A percentile compares a stretch with the other conserved stretches of the same genome.
Evolutionary conservation across 2,797 vertebrate species (phyloP).

Genomic region (Setipinna tenuifilis): DNA sequence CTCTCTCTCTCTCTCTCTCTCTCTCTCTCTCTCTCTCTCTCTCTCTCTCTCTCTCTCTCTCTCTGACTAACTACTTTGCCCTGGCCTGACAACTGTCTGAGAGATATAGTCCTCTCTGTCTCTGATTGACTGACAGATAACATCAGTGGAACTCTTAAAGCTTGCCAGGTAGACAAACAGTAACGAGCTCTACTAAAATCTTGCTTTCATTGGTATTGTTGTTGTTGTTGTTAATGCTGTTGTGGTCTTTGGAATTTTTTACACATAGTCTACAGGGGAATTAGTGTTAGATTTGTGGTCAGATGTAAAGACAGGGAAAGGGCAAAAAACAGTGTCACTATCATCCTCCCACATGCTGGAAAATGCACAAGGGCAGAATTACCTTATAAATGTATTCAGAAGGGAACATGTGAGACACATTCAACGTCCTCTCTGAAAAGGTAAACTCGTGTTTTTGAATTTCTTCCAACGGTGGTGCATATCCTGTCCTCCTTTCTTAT

Average conservation of each 20-base stretch:
- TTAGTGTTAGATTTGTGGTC: neutral
- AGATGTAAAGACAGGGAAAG: neutral
- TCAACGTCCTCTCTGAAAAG: neutral
- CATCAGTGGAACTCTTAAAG: neutral
- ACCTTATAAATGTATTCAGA: neutral
- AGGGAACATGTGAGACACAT: neutral
- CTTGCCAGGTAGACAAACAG: neutral
- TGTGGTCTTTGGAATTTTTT: neutral
- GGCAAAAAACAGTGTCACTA: neutral
- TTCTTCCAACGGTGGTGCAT: no score
- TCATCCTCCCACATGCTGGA: constrained; percentile 44
- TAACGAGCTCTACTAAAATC: neutral
- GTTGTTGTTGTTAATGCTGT: neutral
- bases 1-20: no score
- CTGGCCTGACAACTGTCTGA: no score
- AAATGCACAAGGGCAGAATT: constrained; percentile 21
- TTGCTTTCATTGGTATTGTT: neutral
- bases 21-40: no score
- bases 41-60: no score
- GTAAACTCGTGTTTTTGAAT: neutral
- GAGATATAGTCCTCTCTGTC: neutral
- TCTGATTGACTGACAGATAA: neutral
- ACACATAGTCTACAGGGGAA: neutral
- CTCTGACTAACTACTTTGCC: no score
- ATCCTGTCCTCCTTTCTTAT: no score